A percentile compares a stretch with the other conserved stretches of the same genome.
Conservation (phyloP, 2,113 vertebrate species). For the Labrus mixtus region DNA sequence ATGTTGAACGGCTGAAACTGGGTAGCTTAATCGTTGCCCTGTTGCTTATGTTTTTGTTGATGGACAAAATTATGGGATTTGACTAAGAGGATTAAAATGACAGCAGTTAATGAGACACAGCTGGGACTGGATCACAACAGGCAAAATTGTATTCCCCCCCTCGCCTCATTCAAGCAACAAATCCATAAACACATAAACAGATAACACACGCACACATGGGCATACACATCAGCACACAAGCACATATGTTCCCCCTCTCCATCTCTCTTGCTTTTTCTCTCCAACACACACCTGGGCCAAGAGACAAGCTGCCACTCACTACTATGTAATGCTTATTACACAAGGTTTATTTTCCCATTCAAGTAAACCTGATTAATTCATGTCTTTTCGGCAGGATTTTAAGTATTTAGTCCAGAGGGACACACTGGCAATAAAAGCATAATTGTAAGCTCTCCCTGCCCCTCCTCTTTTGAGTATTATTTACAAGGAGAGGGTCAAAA, state of each 20-base stretch:
- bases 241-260: constrained; percentile 33
- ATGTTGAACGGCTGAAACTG: constrained; percentile 37
- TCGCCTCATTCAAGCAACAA: constrained; percentile 30
- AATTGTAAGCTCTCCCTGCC: constrained; percentile 59
- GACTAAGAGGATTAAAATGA: constrained; percentile 84
- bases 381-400: constrained; percentile 66
- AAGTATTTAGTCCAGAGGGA: constrained; percentile 69
- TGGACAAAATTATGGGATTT: constrained; percentile 82
- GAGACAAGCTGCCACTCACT: constrained; percentile 65
- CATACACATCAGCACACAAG: constrained; percentile 43
- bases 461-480: constrained; percentile 32
- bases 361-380: constrained; percentile 71
- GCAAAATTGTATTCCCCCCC: constrained; percentile 53
- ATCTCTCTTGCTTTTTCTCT: constrained; percentile 13
- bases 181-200: constrained; percentile 53
- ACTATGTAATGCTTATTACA: constrained; percentile 61
- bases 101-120: constrained; percentile 82
- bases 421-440: constrained; percentile 62
- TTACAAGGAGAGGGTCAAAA: constrained; percentile 5
- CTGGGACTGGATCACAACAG: constrained; percentile 77
- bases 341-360: constrained; percentile 65
- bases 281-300: constrained; percentile 42
- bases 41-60: constrained; percentile 80
- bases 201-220: constrained; percentile 40
- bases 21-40: constrained; percentile 56